Percentiles rank a stretch among this genome's conserved stretches.
These are phyloP conservation scores for Australoheros scitulus DNA, from an alignment of 2,113 vertebrate species.

Conservation along the genomic window DNA sequence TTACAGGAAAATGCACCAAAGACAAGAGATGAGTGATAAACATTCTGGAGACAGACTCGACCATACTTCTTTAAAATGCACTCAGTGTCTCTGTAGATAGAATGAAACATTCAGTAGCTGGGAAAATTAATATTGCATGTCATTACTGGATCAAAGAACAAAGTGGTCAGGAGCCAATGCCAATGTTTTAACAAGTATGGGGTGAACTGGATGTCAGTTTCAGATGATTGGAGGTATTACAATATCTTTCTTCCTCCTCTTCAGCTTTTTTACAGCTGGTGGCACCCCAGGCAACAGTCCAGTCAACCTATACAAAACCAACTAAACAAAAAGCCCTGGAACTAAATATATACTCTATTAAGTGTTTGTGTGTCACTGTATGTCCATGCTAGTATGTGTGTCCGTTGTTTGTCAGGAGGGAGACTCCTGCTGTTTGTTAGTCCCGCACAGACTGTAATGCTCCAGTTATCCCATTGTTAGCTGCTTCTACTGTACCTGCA, in stretches of 20 bases:
- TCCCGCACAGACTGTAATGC: constrained; percentile 57
- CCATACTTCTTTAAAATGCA: constrained; percentile 57
- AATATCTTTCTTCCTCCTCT: constrained; percentile 4
- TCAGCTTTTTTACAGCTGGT: not conserved
- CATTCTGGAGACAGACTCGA: constrained; percentile 32
- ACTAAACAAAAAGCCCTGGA: not conserved
- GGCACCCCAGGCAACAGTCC: not conserved
- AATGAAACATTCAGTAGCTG: constrained; percentile 69
- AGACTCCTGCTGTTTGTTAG: constrained; percentile 54
- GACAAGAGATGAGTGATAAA: constrained; percentile 57
- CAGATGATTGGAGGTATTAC: not conserved
- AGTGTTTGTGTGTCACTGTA: not conserved
- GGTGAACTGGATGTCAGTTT: not conserved
- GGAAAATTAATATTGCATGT: constrained; percentile 68
- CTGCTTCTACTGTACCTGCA: constrained; percentile 68
- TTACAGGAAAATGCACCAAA: not conserved
- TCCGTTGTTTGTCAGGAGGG: constrained; percentile 23
- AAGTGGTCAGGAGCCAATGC: constrained; percentile 48
- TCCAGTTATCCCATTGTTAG: constrained; percentile 70
- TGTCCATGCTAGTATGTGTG: not conserved
- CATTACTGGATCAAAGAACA: constrained; percentile 67
- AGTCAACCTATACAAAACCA: not conserved
- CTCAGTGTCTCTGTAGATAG: constrained; percentile 44
- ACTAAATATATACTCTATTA: not conserved
- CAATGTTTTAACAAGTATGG: constrained; percentile 10